Base-by-base conservation (phyloP, 2,113 vertebrate genomes). In the Phalacrocorax pelagicus region DNA sequence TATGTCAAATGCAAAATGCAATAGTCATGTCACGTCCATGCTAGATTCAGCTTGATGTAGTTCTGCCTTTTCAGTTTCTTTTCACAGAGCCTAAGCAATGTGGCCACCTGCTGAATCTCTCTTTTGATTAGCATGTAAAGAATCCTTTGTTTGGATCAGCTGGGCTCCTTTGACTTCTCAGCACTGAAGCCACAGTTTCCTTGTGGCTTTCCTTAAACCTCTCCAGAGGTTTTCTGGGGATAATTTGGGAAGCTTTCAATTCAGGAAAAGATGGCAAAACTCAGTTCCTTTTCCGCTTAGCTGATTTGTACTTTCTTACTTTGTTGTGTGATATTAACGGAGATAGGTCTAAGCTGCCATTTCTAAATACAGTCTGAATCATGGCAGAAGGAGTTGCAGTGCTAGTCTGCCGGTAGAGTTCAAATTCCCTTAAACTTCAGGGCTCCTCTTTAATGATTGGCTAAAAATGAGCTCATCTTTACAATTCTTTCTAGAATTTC, bases 41-140 rank as follows among this genome's bases (percentile, higher is more conserved):
- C 65, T 70, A 55, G 59, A 91, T 89, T 69, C 81, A 94, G 79
- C 67, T 77, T 86, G 59, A 88, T 67, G 67, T 34, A 91, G 81
- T 93, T 92, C 69, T 92, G 79, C 52, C 66, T 86, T 90, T 95
- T 86, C 74, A 77, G 47, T 87, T 95, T 92, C 61, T 81, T 90
- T 94, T 95, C 84, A 92, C 74, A 78, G 90, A 91, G 67, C 59
- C 49, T 67, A 72, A 90, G 81, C 82, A 73, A 59, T 84, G 72
- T 91, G 82, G 55, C 82, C 90, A 94, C 92, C 89, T 91, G 94
- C 85, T 95, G 91, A 83, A 96, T 89, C 29, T 42, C 44, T 88
- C 71, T 82, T 88, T 93, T 70, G 74, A 81, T 83, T 63, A 86
- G 59, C 47, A 49, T 80, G 77, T 71, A 62, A 95, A 90, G 83